These are phyloP conservation scores for Neoscelio sp. DNA, from an alignment of 2,888 invertebrate species.

Conservation along the genomic window DNA sequence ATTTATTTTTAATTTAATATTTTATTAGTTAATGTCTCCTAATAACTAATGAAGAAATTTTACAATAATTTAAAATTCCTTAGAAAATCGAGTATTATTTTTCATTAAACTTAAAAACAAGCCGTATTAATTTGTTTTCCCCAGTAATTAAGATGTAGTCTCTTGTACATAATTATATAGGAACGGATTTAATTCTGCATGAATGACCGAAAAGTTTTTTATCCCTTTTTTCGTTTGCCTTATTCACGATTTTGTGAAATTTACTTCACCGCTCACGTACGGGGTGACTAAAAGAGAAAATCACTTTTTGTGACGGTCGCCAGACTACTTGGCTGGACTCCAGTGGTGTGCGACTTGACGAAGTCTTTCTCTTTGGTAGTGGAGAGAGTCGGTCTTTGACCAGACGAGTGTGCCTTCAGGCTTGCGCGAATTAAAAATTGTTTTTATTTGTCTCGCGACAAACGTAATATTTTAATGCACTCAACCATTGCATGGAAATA, in stretches of 20 bases:
- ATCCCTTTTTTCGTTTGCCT: conserved; percentile 7
- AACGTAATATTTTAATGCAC: conserved; percentile 29
- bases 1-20: no score
- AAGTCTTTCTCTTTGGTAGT: conserved; percentile 60
- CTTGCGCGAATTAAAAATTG: conserved; percentile 58
- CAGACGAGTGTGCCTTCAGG: conserved; percentile 66
- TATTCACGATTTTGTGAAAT: conserved; percentile 57
- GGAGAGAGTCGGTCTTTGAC: conserved; percentile 63
- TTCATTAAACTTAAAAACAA: no score
- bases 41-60: no score
- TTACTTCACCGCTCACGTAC: conserved; percentile 66
- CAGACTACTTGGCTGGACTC: conserved; percentile 71
- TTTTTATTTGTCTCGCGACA: conserved; percentile 30
- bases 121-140: no score
- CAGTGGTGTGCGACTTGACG: conserved; percentile 61
- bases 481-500: conserved; percentile 1
- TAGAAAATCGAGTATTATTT: no score
- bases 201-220: conserved; percentile 13
- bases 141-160: no score
- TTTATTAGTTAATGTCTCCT: no score
- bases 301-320: conserved; percentile 67
- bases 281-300: conserved; percentile 67
- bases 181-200: conserved; percentile 10
- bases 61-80: no score
- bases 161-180: not conserved